These are phyloP conservation scores for Hypotaenidia philippensis DNA, from an alignment of 2,797 vertebrate genomes.

Conservation along the genomic window DNA sequence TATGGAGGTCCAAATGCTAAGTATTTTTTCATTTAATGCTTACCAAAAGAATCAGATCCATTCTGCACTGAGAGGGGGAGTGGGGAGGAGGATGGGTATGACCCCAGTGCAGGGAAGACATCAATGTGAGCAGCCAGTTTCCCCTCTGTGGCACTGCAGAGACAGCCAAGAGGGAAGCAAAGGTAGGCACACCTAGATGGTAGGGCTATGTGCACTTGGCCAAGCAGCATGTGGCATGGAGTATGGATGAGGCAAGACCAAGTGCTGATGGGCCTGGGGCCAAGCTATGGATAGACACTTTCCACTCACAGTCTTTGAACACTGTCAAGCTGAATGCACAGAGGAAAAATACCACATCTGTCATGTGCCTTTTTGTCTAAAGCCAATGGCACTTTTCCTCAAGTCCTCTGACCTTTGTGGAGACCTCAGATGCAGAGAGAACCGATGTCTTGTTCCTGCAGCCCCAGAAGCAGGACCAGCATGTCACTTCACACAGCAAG, in stretches of 20 bases:
- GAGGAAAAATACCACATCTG: neutral
- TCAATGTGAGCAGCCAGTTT: neutral
- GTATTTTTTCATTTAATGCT: neutral
- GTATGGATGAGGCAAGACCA: neutral
- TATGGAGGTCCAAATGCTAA: neutral
- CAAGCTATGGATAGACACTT: neutral
- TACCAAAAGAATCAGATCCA: neutral
- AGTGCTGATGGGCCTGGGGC: neutral
- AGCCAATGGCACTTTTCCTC: neutral
- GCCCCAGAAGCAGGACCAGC: neutral
- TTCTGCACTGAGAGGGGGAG: neutral
- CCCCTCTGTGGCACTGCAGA: neutral
- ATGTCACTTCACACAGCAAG: neutral
- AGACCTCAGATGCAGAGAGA: neutral
- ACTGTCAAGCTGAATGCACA: neutral
- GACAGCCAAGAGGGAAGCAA: neutral
- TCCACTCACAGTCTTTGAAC: neutral
- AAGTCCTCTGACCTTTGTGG: neutral
- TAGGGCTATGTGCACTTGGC: neutral
- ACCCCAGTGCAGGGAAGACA: rapidly evolving
- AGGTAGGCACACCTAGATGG: neutral
- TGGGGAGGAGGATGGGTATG: neutral
- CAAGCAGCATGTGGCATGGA: neutral
- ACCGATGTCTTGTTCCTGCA: neutral
- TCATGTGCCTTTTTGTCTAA: neutral